These are phyloP conservation scores for Calliopsis andreniformis DNA, from an alignment of 1,140 invertebrate species.

Conservation along the genomic window DNA sequence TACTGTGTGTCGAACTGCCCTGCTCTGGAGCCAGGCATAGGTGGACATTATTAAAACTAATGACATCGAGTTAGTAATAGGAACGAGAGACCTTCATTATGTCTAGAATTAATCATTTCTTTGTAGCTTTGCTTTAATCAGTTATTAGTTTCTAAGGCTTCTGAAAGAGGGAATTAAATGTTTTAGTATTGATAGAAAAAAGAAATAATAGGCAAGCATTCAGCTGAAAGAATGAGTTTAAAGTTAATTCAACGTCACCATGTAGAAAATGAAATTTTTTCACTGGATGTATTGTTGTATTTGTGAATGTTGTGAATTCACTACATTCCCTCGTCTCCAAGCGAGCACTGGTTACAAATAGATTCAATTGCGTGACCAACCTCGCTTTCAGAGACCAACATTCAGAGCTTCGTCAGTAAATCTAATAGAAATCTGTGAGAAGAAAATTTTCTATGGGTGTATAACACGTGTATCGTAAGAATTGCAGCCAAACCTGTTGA, in stretches of 20 bases:
- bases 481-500: slow-evolving; percentile 61
- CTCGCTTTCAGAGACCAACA: not conserved
- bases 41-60: slow-evolving; percentile 8
- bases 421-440: not conserved
- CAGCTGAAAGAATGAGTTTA: no score
- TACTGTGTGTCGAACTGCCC: not conserved
- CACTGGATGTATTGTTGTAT: no score
- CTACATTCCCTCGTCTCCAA: no score
- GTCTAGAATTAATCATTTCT: not conserved
- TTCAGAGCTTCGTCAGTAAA: not conserved
- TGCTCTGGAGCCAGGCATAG: not conserved
- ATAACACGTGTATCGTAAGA: slow-evolving; percentile 29
- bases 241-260: no score
- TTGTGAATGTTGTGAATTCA: no score
- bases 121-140: not conserved
- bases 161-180: no score
- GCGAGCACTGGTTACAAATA: not conserved
- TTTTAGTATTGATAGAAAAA: no score
- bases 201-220: no score
- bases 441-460: slow-evolving; percentile 25
- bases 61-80: not conserved
- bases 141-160: not conserved
- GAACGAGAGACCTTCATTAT: not conserved
- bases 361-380: not conserved
- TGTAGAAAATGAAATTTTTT: no score